A percentile compares a stretch with the other conserved stretches of the same genome.
These are phyloP conservation scores for Ormyrus labotus DNA, from an alignment of 2,888 invertebrate genomes.

Conservation along the genomic window DNA sequence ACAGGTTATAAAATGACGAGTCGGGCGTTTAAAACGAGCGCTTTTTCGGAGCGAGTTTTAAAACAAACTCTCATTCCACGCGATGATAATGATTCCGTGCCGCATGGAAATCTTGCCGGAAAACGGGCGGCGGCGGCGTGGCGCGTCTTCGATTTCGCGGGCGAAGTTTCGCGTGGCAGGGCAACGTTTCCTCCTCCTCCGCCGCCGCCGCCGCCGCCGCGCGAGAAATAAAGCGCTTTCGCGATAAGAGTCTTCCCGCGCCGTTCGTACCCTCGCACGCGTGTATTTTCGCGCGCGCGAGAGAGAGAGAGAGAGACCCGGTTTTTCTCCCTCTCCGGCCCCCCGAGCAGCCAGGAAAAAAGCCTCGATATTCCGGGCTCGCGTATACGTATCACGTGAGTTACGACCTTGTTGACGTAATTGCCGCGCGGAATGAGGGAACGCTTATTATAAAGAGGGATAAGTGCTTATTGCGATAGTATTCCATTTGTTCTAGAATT, in stretches of 20 bases:
- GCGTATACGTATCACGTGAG: not conserved
- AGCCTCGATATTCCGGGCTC: conserved; percentile 12
- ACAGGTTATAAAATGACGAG: conserved; percentile 49
- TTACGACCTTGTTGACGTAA: conserved; percentile 39
- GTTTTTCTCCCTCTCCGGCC: not conserved
- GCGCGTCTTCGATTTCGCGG: conserved; percentile 56
- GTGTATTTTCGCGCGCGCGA: not conserved
- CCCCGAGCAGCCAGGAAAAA: not conserved
- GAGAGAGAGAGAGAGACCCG: conserved; percentile 7
- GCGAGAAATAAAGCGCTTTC: conserved; percentile 64
- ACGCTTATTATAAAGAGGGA: conserved; percentile 57
- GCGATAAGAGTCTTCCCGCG: conserved; percentile 62
- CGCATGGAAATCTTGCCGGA: conserved; percentile 45
- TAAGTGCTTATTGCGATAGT: conserved; percentile 47
- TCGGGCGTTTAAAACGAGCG: conserved; percentile 44
- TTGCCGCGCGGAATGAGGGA: conserved; percentile 48
- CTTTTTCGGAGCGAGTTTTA: conserved; percentile 56
- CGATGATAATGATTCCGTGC: conserved; percentile 58
- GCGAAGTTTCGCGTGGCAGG: conserved; percentile 66
- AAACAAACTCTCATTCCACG: conserved; percentile 57
- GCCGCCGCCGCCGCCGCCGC: conserved; percentile 18
- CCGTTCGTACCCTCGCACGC: conserved; percentile 2
- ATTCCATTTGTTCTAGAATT: conserved; percentile 33
- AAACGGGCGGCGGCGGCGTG: conserved; percentile 11
- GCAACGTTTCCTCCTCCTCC: conserved; percentile 61